Conservation (phyloP, 37 sponge, comb jelly and placozoan genomes). For the Theonella swinhoei region DNA sequence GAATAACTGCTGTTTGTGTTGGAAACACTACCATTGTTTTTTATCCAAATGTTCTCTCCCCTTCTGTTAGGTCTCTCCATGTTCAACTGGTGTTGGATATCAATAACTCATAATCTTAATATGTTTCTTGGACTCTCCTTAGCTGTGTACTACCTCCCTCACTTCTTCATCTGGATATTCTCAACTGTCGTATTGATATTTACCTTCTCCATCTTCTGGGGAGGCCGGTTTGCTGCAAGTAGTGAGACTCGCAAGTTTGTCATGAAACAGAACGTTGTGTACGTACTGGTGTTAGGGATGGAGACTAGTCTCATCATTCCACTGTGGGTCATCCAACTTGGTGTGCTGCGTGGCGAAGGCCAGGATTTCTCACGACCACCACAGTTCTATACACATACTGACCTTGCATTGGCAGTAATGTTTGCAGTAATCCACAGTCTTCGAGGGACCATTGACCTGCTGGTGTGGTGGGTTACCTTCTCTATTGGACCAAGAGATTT, state of each 20-base stretch:
- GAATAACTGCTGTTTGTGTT: too few relatives aligned
- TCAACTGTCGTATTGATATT: conserved; percentile 44
- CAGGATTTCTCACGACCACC: not conserved
- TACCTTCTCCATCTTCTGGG: conserved; percentile 36
- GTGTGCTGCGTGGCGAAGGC: not conserved
- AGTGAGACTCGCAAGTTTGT: conserved; percentile 69
- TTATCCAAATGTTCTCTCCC: too few relatives aligned
- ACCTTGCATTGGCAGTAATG: conserved; percentile 46
- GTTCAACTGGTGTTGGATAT: conserved; percentile 86
- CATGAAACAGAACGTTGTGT: conserved; percentile 61
- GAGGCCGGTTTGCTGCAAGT: conserved; percentile 49
- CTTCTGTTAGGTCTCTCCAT: conserved; percentile 86
- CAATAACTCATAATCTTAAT: not conserved
- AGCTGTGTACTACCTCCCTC: conserved; percentile 66
- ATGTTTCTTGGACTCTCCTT: conserved; percentile 27
- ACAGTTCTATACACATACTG: conserved; percentile 5
- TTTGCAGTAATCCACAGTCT: conserved; percentile 71
- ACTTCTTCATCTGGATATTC: conserved; percentile 42
- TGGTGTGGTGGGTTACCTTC: conserved; percentile 77
- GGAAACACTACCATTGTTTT: too few relatives aligned
- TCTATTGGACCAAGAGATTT: conserved; percentile 62
- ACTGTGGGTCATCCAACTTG: conserved; percentile 65
- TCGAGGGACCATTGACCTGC: conserved; percentile 72
- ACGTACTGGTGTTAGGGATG: conserved; percentile 59
- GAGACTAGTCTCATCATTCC: conserved; percentile 52